Evolutionary conservation across 2,797 vertebrate species (phyloP).

Genomic region (Coracias cyanogaster): DNA sequence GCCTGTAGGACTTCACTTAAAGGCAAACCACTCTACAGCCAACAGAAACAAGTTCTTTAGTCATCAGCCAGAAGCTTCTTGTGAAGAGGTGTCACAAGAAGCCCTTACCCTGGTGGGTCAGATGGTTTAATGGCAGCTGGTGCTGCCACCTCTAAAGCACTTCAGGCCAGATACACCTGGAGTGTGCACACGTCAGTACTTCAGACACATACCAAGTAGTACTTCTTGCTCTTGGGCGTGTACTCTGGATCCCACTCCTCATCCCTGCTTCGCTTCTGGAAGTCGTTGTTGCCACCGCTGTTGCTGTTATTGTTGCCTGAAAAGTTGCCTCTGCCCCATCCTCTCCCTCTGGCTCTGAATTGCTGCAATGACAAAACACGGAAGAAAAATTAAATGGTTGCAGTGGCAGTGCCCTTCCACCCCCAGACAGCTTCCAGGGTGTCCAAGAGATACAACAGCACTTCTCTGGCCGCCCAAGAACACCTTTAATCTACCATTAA

Average conservation of each 20-base stretch:
- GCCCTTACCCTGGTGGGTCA: not conserved
- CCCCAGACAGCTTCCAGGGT: not conserved
- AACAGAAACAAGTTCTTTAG: not conserved
- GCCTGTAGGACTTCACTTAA: not conserved
- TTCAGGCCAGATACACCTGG: not conserved
- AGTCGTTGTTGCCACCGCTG: slow-evolving; percentile 84
- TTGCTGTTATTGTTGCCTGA: slow-evolving; percentile 84
- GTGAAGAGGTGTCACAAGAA: not conserved
- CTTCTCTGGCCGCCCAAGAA: not conserved
- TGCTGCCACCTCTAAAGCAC: not conserved
- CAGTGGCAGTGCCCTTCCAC: not conserved
- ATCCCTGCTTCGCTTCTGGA: slow-evolving; percentile 83
- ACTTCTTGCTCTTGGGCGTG: slow-evolving; percentile 94
- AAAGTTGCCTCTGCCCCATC: slow-evolving; percentile 90
- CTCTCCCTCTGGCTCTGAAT: slow-evolving; percentile 89
- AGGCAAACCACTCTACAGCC: not conserved
- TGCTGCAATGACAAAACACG: slow-evolving; percentile 64
- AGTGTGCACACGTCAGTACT: not conserved
- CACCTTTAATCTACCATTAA: not conserved
- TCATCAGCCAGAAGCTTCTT: not conserved
- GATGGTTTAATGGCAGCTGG: not conserved
- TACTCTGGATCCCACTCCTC: slow-evolving; percentile 95
- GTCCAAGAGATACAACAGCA: not conserved
- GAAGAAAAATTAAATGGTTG: not conserved
- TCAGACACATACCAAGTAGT: slow-evolving; percentile 89